A percentile compares a stretch with the other conserved stretches of the same genome.
phyloP scores from a whole-genome alignment of 1,140 invertebrate species.

The Goniozus legneri region DNA sequence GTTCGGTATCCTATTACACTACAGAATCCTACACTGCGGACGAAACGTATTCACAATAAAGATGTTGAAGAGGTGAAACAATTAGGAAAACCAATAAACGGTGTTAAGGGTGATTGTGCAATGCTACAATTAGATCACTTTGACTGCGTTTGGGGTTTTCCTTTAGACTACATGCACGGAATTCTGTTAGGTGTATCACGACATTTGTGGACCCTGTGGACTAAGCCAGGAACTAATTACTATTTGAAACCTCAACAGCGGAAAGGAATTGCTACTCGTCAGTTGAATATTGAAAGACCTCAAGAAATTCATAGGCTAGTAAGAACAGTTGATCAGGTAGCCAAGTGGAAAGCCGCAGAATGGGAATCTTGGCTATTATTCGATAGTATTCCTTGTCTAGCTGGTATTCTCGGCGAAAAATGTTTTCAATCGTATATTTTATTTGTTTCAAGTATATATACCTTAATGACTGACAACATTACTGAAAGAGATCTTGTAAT shows the following conservation, averaged over 20 bases:
- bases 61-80: constrained; percentile 11
- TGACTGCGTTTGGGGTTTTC: constrained; percentile 23
- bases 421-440: constrained; percentile 15
- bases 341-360: constrained; percentile 16
- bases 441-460: constrained; percentile 17
- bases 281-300: constrained; percentile 11
- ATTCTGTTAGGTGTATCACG: constrained; percentile 16
- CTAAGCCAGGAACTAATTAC: background rate
- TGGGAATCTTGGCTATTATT: constrained; percentile 15
- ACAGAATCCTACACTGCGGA: background rate
- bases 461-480: constrained; percentile 16
- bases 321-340: background rate
- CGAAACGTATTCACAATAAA: constrained; percentile 7
- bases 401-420: constrained; percentile 5
- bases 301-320: constrained; percentile 15
- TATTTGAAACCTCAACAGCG: background rate
- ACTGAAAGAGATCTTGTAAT: constrained; percentile 14
- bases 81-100: constrained; percentile 7
- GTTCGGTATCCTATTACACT: constrained; percentile 9
- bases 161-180: constrained; percentile 27
- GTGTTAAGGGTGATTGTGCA: constrained; percentile 21
- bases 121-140: constrained; percentile 14
- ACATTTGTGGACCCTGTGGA: constrained; percentile 18
- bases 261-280: constrained; percentile 3
- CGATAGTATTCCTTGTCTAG: constrained; percentile 12